phyloP scores from a whole-genome alignment of 2,888 invertebrate genomes.

The Pyralis farinalis region DNA sequence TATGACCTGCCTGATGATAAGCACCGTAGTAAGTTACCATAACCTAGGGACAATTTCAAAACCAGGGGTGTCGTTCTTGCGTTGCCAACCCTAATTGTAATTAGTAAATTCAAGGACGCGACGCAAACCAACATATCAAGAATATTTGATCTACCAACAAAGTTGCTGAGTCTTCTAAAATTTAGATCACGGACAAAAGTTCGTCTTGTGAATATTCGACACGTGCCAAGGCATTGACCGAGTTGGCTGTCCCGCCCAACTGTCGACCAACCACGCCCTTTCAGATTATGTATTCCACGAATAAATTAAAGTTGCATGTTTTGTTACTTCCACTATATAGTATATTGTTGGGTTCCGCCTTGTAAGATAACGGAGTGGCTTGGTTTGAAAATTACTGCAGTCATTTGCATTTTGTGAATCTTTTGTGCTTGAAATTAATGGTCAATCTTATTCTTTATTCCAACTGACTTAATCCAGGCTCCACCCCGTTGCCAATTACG shows the following conservation, averaged over 20 bases:
- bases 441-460: too few species aligned
- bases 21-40: too few species aligned
- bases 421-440: too few species aligned
- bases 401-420: not conserved
- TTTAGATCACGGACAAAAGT: slow-evolving; percentile 1
- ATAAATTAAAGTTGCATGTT: slow-evolving; percentile 10
- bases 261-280: not conserved
- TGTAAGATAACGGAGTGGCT: not conserved
- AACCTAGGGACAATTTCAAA: too few species aligned
- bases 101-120: too few species aligned
- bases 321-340: not conserved
- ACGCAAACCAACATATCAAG: too few species aligned
- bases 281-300: slow-evolving; percentile 6
- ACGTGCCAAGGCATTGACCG: slow-evolving; percentile 1
- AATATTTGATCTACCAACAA: not conserved
- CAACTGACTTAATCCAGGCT: too few species aligned
- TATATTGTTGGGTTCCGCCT: not conserved
- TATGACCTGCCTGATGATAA: too few species aligned
- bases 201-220: not conserved
- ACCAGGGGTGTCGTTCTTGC: too few species aligned
- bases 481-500: too few species aligned
- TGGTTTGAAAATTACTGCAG: not conserved
- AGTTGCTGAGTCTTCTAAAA: not conserved
- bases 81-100: too few species aligned
- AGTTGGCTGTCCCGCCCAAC: not conserved